These are phyloP conservation scores for Gambusia yucatana DNA, from an alignment of 2,797 vertebrate genomes.

Conservation along the genomic window DNA sequence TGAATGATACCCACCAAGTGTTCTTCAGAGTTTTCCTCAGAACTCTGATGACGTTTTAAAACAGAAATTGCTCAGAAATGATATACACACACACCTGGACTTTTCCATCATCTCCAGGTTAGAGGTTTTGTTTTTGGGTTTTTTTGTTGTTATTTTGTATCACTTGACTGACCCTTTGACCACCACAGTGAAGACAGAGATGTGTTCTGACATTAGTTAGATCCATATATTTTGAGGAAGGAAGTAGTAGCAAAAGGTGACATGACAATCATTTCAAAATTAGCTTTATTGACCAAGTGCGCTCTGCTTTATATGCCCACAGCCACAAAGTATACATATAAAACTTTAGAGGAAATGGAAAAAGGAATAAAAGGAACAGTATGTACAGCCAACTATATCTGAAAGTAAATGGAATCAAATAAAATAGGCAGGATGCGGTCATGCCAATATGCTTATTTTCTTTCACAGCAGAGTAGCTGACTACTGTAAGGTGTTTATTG, in stretches of 20 bases:
- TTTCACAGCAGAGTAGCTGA: too few relatives aligned
- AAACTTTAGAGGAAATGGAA: background rate
- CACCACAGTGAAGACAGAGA: conserved; percentile 44
- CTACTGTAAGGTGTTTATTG: too few relatives aligned
- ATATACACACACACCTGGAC: background rate
- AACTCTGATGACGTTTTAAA: conserved; percentile 29
- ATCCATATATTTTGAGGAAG: background rate
- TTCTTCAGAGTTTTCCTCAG: conserved; percentile 5
- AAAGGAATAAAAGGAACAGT: background rate
- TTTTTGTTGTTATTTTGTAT: conserved; percentile 49
- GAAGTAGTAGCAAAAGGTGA: background rate
- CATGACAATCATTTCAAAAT: background rate
- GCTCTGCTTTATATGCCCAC: background rate
- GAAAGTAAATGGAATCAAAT: too few relatives aligned
- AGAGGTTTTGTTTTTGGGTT: background rate
- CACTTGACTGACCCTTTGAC: conserved; percentile 56
- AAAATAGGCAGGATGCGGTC: too few relatives aligned
- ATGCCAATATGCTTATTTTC: too few relatives aligned
- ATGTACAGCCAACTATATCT: background rate
- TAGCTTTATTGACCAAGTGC: background rate
- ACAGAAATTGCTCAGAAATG: conserved; percentile 1
- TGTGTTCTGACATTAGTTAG: conserved; percentile 1
- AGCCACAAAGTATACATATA: background rate
- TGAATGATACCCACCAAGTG: conserved; percentile 19
- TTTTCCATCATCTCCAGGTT: conserved; percentile 51